Evolutionary conservation across 2,888 invertebrate species (phyloP), one percentile per base, ranked within the genome.

Genomic region (Eupithecia pulchellata): DNA sequence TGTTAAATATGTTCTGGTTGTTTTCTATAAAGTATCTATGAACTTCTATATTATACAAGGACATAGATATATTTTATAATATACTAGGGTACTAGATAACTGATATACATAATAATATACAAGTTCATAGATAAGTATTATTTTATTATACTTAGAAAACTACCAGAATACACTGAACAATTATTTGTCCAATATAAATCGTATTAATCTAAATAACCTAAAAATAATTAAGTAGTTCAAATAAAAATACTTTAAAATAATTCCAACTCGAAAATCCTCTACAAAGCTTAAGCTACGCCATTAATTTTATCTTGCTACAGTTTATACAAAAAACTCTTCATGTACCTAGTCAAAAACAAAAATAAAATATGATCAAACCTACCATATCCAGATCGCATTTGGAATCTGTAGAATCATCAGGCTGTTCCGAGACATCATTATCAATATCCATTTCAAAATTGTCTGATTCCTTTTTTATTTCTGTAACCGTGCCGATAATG

Each of bases 401-500:
- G 36, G 78, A 66, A 27, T 81, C 81, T 29, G 71, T 75, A n/a
- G 73, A 67, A 42, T 83, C 82, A 17, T 80, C 81, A 9, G 74
- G 64, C n/a, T 60, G 47, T 27, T 72, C 60, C 55, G 57, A 34
- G 47, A 32, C 8, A 64, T 69, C 27, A 32, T 69, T 17, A 39
- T 72, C 67, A 14, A 67, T 20, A 13, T 73, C 64, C 64, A 69
- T 73, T 42, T 74, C 72, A 11, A 63, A 68, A 58, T 69, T 68
- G 65, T 77, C 75, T 64, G 75, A 52, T 60, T 72, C 66, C 42
- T 57, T 57, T 61, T 64, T 79, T 79, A 47, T 67, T 68, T 60
- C 74, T 2, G 58, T 60, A 75, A 79, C 77, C 78, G 85, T 87
- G 9, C 92, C 93, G 62, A 92, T 92, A 68, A 93, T 92, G 34